Percentiles rank a stretch among this genome's conserved stretches.
These are phyloP conservation scores for Heterodera carotae DNA, from an alignment of 1,140 invertebrate genomes.

Conservation along the genomic window DNA sequence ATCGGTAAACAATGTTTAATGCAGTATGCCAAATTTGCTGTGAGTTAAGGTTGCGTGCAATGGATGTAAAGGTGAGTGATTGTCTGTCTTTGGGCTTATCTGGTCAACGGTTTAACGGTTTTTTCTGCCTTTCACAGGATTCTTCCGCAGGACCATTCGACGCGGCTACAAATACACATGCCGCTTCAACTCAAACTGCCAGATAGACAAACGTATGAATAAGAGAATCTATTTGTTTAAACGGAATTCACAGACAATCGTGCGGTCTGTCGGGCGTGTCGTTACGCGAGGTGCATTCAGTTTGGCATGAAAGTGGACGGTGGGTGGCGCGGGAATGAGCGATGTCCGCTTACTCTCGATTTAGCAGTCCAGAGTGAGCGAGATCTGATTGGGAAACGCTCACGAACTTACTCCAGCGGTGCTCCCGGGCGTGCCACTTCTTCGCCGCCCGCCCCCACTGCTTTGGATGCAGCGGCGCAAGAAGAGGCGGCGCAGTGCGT, in stretches of 20 bases:
- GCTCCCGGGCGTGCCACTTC: conserved; percentile 28
- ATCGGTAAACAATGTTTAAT: conserved; percentile 7
- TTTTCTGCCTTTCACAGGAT: conserved; percentile 66
- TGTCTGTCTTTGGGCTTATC: background rate
- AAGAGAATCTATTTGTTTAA: conserved; percentile 10
- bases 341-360: conserved; percentile 14
- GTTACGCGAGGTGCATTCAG: conserved; percentile 57
- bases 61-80: conserved; percentile 80
- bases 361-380: conserved; percentile 63
- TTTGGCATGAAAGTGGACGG: conserved; percentile 64
- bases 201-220: conserved; percentile 75
- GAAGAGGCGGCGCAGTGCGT: background rate
- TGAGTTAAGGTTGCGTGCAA: conserved; percentile 80
- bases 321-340: conserved; percentile 17
- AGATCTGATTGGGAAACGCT: conserved; percentile 60
- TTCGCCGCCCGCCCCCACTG: conserved; percentile 3
- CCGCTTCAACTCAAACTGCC: conserved; percentile 87
- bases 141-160: conserved; percentile 85
- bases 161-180: conserved; percentile 95
- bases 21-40: conserved; percentile 73
- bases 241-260: conserved; percentile 57
- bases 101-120: no score
- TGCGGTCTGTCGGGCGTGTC: conserved; percentile 61
- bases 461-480: background rate
- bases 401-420: conserved; percentile 43